phyloP scores from a whole-genome alignment of 2,797 vertebrate genomes.

The Sus cebifrons region DNA sequence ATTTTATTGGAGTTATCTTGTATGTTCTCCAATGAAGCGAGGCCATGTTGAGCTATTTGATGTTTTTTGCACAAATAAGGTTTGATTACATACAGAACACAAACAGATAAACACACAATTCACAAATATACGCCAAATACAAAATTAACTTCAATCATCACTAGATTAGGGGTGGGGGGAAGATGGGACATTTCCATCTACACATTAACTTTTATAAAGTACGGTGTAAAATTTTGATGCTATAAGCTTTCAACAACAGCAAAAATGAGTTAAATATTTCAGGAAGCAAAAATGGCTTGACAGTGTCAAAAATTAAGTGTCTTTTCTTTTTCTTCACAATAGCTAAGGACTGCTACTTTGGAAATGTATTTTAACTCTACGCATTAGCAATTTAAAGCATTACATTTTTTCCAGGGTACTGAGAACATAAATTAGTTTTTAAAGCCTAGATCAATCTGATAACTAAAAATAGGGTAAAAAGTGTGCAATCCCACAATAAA shows the following conservation, averaged over 20 bases:
- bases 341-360: conserved; percentile 59
- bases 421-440: conserved; percentile 74
- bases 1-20: conserved; percentile 27
- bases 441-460: conserved; percentile 79
- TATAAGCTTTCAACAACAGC: conserved; percentile 22
- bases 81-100: conserved; percentile 52
- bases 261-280: conserved; percentile 52
- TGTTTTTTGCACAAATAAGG: conserved; percentile 28
- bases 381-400: conserved; percentile 71
- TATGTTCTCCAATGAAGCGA: conserved; percentile 66
- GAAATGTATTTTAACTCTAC: conserved; percentile 68
- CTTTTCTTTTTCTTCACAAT: conserved; percentile 58
- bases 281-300: conserved; percentile 69
- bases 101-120: conserved; percentile 61
- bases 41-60: conserved; percentile 3
- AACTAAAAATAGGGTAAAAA: conserved; percentile 88
- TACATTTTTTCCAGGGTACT: conserved; percentile 76
- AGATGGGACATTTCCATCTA: neutral
- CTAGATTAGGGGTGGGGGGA: neutral
- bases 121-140: conserved; percentile 71
- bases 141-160: conserved; percentile 65
- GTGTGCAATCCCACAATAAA: conserved; percentile 88
- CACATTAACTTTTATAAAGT: conserved; percentile 45
- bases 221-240: conserved; percentile 47
- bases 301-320: conserved; percentile 75